Percentiles rank a stretch among this genome's conserved stretches.
These are phyloP conservation scores for Struthio camelus DNA, from an alignment of 2,113 vertebrate species.

Conservation along the genomic window DNA sequence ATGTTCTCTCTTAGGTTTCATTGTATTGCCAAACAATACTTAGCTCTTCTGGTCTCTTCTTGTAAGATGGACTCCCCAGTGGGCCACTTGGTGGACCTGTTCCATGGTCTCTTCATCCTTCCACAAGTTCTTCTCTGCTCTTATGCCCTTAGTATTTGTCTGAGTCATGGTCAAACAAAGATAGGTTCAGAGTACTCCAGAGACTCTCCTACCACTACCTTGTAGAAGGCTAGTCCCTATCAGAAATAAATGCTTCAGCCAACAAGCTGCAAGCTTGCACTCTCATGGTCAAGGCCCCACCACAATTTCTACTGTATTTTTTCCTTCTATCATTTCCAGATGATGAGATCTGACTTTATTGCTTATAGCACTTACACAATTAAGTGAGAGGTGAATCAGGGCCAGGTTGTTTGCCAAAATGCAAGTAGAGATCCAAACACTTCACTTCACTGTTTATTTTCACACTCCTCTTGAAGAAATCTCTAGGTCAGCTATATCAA, in stretches of 20 bases:
- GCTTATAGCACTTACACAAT: conserved; percentile 31
- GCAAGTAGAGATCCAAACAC: conserved; percentile 48
- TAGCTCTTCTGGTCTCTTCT: neutral
- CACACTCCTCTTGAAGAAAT: conserved; percentile 47
- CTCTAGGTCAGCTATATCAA: neutral
- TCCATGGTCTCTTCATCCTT: neutral
- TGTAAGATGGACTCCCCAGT: neutral
- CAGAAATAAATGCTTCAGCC: neutral
- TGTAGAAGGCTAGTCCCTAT: neutral
- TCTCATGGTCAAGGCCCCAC: neutral
- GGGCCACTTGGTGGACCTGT: neutral
- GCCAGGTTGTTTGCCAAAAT: conserved; percentile 54
- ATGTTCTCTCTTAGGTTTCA: neutral
- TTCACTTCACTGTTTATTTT: conserved; percentile 59
- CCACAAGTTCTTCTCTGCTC: neutral
- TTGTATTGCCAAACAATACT: neutral
- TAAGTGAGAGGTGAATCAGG: conserved; percentile 58
- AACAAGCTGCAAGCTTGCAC: neutral
- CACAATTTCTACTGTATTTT: conserved; percentile 1
- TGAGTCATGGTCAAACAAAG: neutral
- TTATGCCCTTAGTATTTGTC: fast-evolving
- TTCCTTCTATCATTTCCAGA: conserved; percentile 57
- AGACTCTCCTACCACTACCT: neutral
- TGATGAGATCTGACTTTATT: conserved; percentile 49
- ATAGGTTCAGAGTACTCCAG: neutral